These are phyloP conservation scores for Anguilla rostrata DNA, from an alignment of 2,113 vertebrate species.

Conservation along the genomic window DNA sequence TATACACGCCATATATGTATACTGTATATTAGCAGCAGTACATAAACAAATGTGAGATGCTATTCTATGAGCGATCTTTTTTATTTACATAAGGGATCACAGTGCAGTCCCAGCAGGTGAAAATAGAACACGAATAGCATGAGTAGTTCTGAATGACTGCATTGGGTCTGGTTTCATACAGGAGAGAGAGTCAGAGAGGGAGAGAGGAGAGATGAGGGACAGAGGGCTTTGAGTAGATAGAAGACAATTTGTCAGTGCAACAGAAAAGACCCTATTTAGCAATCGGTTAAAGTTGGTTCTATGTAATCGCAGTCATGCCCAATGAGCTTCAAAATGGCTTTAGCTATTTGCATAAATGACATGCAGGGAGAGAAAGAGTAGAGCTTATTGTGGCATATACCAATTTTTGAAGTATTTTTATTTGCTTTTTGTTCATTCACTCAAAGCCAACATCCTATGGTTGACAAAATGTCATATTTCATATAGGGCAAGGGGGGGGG, in stretches of 20 bases:
- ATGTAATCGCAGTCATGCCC: slow-evolving; percentile 53
- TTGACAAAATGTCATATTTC: neutral
- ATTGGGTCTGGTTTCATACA: neutral
- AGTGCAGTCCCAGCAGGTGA: neutral
- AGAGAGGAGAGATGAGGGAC: slow-evolving; percentile 8
- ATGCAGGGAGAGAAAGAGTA: slow-evolving; percentile 14
- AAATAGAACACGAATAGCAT: neutral
- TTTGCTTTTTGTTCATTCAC: slow-evolving; percentile 38
- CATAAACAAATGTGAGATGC: neutral
- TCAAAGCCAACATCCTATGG: slow-evolving; percentile 39
- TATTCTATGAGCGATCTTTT: neutral
- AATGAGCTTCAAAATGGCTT: slow-evolving; percentile 59
- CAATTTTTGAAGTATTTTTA: slow-evolving; percentile 23
- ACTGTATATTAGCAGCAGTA: no score
- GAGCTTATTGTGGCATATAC: neutral
- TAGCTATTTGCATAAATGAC: slow-evolving; percentile 56
- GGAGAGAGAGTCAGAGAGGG: neutral
- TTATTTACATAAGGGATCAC: neutral
- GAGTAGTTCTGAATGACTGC: neutral
- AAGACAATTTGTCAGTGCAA: slow-evolving; percentile 40
- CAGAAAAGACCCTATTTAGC: slow-evolving; percentile 43
- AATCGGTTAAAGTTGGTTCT: slow-evolving; percentile 50
- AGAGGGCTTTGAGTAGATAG: neutral
- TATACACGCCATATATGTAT: no score
- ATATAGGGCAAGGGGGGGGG: no score